Conservation (phyloP, 2,888 invertebrate species). For the Clunio marinus region DNA sequence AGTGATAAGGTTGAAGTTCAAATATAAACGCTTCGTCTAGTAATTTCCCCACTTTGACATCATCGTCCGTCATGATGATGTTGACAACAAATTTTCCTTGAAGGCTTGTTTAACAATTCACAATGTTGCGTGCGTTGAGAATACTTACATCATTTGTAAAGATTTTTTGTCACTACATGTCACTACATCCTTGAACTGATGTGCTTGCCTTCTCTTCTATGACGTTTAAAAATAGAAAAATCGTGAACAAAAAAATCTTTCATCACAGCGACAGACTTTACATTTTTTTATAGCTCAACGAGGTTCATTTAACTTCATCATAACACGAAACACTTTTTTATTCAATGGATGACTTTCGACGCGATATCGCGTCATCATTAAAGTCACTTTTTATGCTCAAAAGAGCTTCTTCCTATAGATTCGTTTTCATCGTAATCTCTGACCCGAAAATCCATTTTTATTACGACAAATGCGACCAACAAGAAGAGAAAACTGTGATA, state of each 20-base stretch:
- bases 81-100: background rate
- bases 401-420: background rate
- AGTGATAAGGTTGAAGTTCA: too few relatives aligned
- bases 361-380: background rate
- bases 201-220: too few relatives aligned
- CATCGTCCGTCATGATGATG: too few relatives aligned
- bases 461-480: background rate
- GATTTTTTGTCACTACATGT: too few relatives aligned
- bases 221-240: too few relatives aligned
- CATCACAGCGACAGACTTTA: background rate
- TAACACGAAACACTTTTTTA: background rate
- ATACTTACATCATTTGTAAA: too few relatives aligned
- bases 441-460: slow-evolving; percentile 8
- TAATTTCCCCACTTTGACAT: too few relatives aligned
- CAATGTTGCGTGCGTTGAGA: too few relatives aligned
- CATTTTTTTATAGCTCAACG: too few relatives aligned
- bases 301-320: slow-evolving; percentile 7
- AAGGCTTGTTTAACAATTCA: background rate
- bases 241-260: too few relatives aligned
- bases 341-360: background rate
- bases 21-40: too few relatives aligned
- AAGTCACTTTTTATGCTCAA: slow-evolving; percentile 10
- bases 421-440: background rate
- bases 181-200: too few relatives aligned
- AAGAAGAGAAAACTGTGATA: background rate